Base-by-base conservation (phyloP, 1,140 invertebrate species). In the Calephelis nemesis region DNA sequence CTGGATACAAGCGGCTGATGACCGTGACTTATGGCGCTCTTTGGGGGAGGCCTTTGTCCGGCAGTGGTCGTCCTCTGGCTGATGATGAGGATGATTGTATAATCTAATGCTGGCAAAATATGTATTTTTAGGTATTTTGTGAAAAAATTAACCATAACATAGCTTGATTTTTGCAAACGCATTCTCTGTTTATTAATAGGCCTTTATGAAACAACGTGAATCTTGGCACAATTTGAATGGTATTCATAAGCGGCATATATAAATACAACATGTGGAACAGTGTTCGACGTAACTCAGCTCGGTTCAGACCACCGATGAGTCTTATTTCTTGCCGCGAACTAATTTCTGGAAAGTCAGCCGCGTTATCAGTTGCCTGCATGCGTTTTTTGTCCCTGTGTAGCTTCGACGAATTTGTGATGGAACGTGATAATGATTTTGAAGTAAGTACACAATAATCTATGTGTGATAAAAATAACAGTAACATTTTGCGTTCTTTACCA, bases 371-470 rank as follows among this genome's bases (percentile, higher is more conserved):
- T 45, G 9, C 42, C 65, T 66, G 74, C 30, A 89, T 88, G 87
- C 84, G 87, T 72, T 77, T 77, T 67, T 68, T 83, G 12, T 78
- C 81, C 47, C 77, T 78, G 65, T 73, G 78, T 70, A 84, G 80
- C 69, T 89, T 83, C 74, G 77, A 89, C 67, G 82, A 84, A 42
- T 90, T 90, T 75, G 72, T 90, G 11, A 90, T 90, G 87, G 85
- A 87, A 73, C 76, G 78, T 74, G 80, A 81, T 52, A 82, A 87
- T 75, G 82, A 87, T 74, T 90, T 90, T 75, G 85, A 90, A 81
- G 87, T 89, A 76, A 84, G 63, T 68, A 45, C 30, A 30, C 4
- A 30, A 30, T 30, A 30, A 30, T 30, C 30, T 30, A 30, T 4
- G 30, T 30, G 30, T 30, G 30, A 30, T 30, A 30, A 30, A 30